These are phyloP conservation scores for Pelosia muscerda DNA, from an alignment of 2,888 invertebrate species.

Conservation along the genomic window DNA sequence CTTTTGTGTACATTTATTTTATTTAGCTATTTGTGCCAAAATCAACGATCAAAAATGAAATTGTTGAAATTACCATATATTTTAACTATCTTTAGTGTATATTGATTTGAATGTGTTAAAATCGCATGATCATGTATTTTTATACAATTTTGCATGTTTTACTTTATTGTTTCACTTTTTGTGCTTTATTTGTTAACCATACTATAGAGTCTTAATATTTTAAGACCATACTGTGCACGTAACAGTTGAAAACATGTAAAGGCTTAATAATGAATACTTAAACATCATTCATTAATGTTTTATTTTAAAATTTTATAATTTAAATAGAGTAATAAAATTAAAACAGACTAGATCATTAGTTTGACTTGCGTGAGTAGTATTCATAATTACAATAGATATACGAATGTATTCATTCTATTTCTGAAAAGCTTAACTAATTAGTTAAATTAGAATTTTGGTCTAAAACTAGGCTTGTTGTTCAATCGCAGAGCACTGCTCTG, in stretches of 20 bases:
- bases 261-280: neutral
- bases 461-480: conserved; percentile 2
- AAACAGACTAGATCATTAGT: neutral
- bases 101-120: conserved; percentile 36
- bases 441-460: no score
- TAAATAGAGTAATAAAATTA: neutral
- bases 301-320: neutral
- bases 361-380: conserved; percentile 1
- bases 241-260: conserved; percentile 1
- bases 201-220: neutral
- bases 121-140: conserved; percentile 35
- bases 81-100: conserved; percentile 12
- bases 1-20: conserved; percentile 36
- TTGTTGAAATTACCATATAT: conserved; percentile 18
- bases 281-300: neutral
- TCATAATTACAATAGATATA: neutral
- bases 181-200: conserved; percentile 13
- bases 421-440: no score
- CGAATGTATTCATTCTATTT: neutral
- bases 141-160: conserved; percentile 29
- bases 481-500: neutral
- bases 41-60: conserved; percentile 33
- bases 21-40: conserved; percentile 45
- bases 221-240: neutral
- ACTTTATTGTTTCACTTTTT: neutral